A percentile compares a stretch with the other conserved stretches of the same genome.
Conservation (phyloP, 1,140 invertebrate genomes). For the Portunus trituberculatus region DNA sequence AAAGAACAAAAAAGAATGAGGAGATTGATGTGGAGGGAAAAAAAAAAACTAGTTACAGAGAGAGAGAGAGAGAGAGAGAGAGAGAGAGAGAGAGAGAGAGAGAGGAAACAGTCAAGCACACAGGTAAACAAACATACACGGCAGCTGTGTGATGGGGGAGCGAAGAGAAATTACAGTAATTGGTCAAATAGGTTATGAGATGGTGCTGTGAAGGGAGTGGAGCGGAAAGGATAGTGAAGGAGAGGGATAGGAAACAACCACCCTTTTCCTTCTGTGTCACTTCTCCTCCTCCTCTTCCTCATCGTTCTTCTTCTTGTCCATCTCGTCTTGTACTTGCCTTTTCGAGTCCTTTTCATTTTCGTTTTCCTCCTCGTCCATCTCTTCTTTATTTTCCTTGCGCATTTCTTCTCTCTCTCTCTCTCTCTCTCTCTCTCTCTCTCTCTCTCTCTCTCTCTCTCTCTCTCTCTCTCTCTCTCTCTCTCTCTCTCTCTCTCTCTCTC, state of each 20-base stretch:
- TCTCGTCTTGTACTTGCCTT: neutral
- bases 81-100: constrained; percentile 20
- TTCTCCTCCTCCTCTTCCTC: neutral
- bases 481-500: neutral
- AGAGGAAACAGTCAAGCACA: neutral
- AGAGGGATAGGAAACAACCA: neutral
- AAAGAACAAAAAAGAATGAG: neutral
- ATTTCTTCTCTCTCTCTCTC: neutral
- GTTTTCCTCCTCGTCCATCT: neutral
- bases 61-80: constrained; percentile 20
- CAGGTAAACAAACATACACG: neutral
- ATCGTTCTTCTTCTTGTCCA: neutral
- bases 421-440: neutral
- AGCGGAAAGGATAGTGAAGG: neutral
- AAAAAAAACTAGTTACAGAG: neutral
- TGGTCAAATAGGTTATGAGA: neutral
- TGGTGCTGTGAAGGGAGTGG: neutral
- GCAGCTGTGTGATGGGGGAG: neutral
- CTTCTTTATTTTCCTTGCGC: neutral
- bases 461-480: neutral
- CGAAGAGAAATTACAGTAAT: neutral
- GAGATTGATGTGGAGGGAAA: neutral
- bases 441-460: too few relatives aligned
- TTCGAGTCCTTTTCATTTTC: neutral
- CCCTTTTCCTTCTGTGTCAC: neutral